Conservation (phyloP, 2,888 invertebrate species). For the Apamea anceps region DNA sequence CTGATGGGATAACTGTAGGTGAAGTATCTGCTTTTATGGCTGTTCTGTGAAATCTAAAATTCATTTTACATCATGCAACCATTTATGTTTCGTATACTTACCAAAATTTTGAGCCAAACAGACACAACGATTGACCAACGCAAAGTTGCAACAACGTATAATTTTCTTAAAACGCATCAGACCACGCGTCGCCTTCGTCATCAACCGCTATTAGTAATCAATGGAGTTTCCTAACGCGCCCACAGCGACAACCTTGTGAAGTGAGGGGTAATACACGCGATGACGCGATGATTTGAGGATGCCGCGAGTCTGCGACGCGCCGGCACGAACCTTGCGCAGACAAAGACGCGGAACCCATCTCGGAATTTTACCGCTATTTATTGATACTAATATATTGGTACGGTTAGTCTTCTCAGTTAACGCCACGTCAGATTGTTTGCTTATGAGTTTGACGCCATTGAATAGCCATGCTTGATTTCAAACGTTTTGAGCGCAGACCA, state of each 20-base stretch:
- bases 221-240: conserved; percentile 51
- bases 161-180: conserved; percentile 39
- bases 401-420: conserved; percentile 30
- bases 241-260: conserved; percentile 58
- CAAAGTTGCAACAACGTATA: conserved; percentile 16
- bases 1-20: background rate
- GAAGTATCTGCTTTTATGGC: background rate
- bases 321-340: conserved; percentile 26
- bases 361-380: conserved; percentile 29
- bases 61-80: background rate
- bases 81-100: background rate
- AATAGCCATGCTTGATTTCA: conserved; percentile 3
- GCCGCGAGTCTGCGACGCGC: conserved; percentile 26
- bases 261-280: conserved; percentile 60
- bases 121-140: conserved; percentile 15
- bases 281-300: conserved; percentile 55
- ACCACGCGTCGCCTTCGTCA: conserved; percentile 44
- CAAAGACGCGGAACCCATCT: conserved; percentile 31
- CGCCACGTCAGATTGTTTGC: conserved; percentile 28
- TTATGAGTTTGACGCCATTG: conserved; percentile 13
- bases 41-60: background rate
- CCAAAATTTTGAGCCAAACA: background rate
- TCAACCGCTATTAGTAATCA: conserved; percentile 55
- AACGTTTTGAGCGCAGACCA: conserved; percentile 10
- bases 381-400: conserved; percentile 22